Evolutionary conservation across 1,140 invertebrate genomes (phyloP).

Genomic region (Nasonia giraulti): DNA sequence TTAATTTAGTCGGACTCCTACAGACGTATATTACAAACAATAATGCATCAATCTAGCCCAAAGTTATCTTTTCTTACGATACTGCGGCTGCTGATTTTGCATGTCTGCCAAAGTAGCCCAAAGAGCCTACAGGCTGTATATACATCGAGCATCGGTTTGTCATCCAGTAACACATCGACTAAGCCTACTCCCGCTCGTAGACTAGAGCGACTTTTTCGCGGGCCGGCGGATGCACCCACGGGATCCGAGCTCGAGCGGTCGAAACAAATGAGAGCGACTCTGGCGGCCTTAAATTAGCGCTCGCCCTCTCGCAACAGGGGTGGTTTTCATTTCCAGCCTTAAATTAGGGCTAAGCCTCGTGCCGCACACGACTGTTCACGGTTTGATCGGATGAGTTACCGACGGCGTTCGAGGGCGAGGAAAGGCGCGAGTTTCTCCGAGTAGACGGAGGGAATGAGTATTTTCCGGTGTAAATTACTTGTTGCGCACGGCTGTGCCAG

Average conservation of each 20-base stretch:
- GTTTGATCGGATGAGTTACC: slow-evolving; percentile 70
- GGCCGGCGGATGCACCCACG: slow-evolving; percentile 55
- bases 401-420: slow-evolving; percentile 41
- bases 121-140: background rate
- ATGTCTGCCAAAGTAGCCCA: background rate
- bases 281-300: slow-evolving; percentile 73
- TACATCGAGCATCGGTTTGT: background rate
- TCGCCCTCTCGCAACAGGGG: slow-evolving; percentile 56
- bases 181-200: background rate
- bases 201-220: background rate
- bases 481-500: slow-evolving; percentile 25
- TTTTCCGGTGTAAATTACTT: slow-evolving; percentile 45
- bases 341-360: slow-evolving; percentile 73
- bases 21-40: too few species aligned
- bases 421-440: slow-evolving; percentile 20
- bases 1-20: too few species aligned
- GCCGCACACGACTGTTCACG: slow-evolving; percentile 65
- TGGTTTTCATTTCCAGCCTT: slow-evolving; percentile 74
- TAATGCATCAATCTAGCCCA: too few species aligned
- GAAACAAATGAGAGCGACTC: slow-evolving; percentile 73
- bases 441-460: slow-evolving; percentile 14
- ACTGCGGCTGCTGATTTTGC: too few species aligned
- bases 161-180: background rate
- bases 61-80: too few species aligned
- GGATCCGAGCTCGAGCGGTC: slow-evolving; percentile 64